Evolutionary conservation across 2,797 vertebrate species (phyloP).

Genomic region (Allobates femoralis): DNA sequence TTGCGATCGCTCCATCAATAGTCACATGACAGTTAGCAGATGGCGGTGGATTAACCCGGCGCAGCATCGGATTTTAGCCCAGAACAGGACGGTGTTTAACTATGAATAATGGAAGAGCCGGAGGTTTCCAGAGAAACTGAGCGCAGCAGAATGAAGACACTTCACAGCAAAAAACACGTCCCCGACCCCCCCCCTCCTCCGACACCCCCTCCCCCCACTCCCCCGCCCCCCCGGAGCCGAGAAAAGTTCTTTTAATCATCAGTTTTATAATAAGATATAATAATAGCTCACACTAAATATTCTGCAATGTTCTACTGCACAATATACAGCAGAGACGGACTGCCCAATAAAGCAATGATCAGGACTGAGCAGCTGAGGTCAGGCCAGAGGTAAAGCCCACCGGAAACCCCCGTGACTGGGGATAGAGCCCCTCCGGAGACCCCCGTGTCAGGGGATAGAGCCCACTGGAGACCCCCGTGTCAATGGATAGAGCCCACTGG

Average conservation of each 20-base stretch:
- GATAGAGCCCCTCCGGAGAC: no score
- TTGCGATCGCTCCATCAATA: slow-evolving; percentile 8
- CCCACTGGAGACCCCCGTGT: no score
- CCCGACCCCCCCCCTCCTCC: neutral
- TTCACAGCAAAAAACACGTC: neutral
- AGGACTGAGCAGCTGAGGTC: no score
- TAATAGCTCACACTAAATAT: neutral
- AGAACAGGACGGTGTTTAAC: slow-evolving; percentile 47
- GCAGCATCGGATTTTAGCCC: neutral
- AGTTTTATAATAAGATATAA: neutral
- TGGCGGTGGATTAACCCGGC: slow-evolving; percentile 29
- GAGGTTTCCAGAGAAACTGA: neutral
- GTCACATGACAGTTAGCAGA: slow-evolving; percentile 42
- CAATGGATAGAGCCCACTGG: no score
- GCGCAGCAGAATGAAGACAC: neutral
- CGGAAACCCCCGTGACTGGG: no score
- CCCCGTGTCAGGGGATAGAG: no score
- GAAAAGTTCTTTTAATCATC: neutral
- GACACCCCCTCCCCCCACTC: no score
- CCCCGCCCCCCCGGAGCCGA: neutral
- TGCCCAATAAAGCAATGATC: neutral
- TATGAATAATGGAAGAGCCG: slow-evolving; percentile 44
- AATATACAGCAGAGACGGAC: neutral
- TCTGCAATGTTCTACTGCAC: neutral
- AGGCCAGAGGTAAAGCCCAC: no score